Evolutionary conservation across 2,113 vertebrate genomes (phyloP), one percentile per base, ranked within the genome.

Genomic region (Dendrocopos noguchii): DNA sequence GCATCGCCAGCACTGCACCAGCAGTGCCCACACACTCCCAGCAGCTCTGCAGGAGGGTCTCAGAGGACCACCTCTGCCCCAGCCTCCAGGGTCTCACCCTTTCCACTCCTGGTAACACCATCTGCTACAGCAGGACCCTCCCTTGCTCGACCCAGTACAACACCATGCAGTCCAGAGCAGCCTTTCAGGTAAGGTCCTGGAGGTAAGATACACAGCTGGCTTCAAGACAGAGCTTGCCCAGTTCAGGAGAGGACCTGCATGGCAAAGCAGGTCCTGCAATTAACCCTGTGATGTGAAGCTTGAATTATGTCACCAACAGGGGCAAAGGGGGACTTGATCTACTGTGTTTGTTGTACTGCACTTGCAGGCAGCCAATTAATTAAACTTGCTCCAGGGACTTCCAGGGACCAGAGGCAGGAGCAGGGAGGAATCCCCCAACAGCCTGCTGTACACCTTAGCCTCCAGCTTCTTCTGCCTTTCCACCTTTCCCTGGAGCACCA

Each of bases 171-270:
- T 44, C 71, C 46, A 47, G 31, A 12, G 1, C 0, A 4, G 14
- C n/a, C 11, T 9, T 12, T 44, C 83, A 57, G 56, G n/a, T 13
- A 7, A 47, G 34, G 27, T 63, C 29, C 68, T 19, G 53, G 18
- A 16, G 42, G 15, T 20, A 71, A 50, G 33, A 12, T 1, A 1
- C 0, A 0, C 29, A 13, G 9, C 2, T 1, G 0, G 6, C n/a
- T 36, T 56, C 71, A 39, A 68, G 66, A 20, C 36, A 57, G 61
- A 68, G 33, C 33, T 75, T 29, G 21, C 13, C 31, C 1, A 0
- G 70, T 3, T 71, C 80, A 31, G 3, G 9, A 22, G 34, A 80
- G 39, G 71, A 76, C 9, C 4, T 6, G 50, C 2, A 0, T 3
- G 70, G 64, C 5, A 39, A 65, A 55, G 50, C 28, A 53, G 44